phyloP scores from a whole-genome alignment of 2,888 invertebrate species.

The Torymus tubicola region DNA sequence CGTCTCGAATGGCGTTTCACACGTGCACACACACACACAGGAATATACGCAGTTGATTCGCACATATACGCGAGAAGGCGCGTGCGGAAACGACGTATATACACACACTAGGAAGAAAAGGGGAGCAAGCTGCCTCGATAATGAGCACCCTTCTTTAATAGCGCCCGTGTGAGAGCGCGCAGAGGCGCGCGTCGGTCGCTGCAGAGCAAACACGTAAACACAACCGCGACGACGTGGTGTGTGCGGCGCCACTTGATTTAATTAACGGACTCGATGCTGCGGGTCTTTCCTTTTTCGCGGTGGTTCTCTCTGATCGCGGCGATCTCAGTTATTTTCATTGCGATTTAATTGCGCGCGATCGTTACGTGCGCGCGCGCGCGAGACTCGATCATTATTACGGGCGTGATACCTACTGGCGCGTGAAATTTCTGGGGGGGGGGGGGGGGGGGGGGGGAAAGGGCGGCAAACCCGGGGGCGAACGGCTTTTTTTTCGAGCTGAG shows the following conservation, averaged over 20 bases:
- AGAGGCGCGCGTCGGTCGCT: not conserved
- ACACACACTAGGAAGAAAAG: not conserved
- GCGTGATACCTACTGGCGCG: not conserved
- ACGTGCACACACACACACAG: too few relatives aligned
- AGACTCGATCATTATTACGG: constrained; percentile 7
- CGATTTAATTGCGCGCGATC: constrained; percentile 46
- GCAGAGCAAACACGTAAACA: constrained; percentile 33
- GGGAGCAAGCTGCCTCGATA: constrained; percentile 10
- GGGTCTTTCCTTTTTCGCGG: constrained; percentile 3
- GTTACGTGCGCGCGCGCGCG: not conserved
- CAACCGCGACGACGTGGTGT: constrained; percentile 14
- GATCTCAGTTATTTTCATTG: constrained; percentile 34
- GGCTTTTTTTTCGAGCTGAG: not conserved
- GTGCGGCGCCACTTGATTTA: constrained; percentile 57
- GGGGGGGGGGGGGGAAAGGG: too few relatives aligned
- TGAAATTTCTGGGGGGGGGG: too few relatives aligned
- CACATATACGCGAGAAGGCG: too few relatives aligned
- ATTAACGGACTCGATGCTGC: constrained; percentile 51
- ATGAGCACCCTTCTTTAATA: constrained; percentile 34
- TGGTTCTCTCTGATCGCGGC: not conserved
- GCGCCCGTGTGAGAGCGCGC: not conserved
- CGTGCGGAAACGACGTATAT: not conserved
- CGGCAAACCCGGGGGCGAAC: too few relatives aligned
- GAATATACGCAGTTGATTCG: too few relatives aligned
- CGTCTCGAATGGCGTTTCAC: too few relatives aligned